Base-by-base conservation (phyloP, 2,888 invertebrate genomes). In the Ceriagrion tenellum region DNA sequence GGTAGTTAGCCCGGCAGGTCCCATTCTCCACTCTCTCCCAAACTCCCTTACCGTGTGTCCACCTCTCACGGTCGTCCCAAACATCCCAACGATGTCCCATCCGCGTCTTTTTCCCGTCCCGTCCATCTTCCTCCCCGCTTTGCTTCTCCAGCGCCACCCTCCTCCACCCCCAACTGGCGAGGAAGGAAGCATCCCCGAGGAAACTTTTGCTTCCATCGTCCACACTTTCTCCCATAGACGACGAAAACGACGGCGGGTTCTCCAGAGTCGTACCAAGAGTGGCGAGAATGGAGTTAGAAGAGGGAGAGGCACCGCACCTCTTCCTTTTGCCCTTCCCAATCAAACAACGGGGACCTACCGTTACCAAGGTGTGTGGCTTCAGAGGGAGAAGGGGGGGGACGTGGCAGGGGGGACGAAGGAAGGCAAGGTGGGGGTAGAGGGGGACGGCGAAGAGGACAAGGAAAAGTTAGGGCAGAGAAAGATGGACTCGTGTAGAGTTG, bases 401-500 rank as follows among this genome's bases (percentile, higher is more conserved):
- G n/a, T n/a, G n/a, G n/a, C n/a, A n/a, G n/a, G n/a, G n/a, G n/a
- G n/a, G n/a, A n/a, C n/a, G n/a, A n/a, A n/a, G n/a, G n/a, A n/a
- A n/a, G 59, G 59, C 1, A 69, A 69, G 69, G 69, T 23, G 69
- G 18, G 23, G 10, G 81, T 12, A 12, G 13, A 35, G 81, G 30
- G 35, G 81, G 81, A 13, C n/a, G 18, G 81, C 1, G 81, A n/a
- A 2, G 81, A 30, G 81, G 35, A 35, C 81, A 35, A 81, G 81
- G 81, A 35, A 81, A 81, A 81, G 81, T 81, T 81, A 35, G 35
- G 35, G 81, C 81, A 81, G 81, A 81, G 81, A 81, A 81, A 81
- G 81, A 81, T 81, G 81, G 81, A 81, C 81, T 81, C 81, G 81
- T 35, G 81, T 81, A 81, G 30, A 81, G 30, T 81, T 81, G 81